Percentiles rank a stretch among this genome's conserved stretches.
phyloP scores from a whole-genome alignment of 92 coral and sea anemone species.

The Metridium senile region DNA sequence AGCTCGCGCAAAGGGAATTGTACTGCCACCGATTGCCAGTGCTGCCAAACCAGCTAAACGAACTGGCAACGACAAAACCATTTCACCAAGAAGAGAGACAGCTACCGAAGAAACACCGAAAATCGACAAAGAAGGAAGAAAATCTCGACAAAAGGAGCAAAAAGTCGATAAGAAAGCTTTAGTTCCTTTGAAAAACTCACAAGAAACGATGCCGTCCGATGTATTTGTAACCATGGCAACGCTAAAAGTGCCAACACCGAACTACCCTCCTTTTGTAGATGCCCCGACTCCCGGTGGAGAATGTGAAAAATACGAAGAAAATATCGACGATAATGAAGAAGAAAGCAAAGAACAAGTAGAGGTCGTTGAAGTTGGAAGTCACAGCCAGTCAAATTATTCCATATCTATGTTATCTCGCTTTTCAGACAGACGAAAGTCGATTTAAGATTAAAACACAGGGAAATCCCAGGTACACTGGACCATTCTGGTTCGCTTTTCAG shows the following conservation, averaged over 20 bases:
- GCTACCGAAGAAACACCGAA: background rate
- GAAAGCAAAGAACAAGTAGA: background rate
- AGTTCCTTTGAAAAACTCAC: background rate
- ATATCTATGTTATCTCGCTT: background rate
- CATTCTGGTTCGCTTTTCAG: too few species aligned
- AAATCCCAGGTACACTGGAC: too few species aligned
- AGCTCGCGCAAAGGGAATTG: background rate
- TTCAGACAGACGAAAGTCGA: background rate
- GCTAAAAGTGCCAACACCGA: background rate
- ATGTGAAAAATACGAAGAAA: background rate
- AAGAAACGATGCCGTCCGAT: background rate
- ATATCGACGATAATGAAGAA: slow-evolving; percentile 2
- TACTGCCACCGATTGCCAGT: slow-evolving; percentile 28
- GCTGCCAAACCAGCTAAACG: background rate
- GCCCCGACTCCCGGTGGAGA: background rate
- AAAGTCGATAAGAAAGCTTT: background rate
- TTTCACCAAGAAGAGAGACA: background rate
- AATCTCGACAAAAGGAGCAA: background rate
- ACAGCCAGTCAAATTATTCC: slow-evolving; percentile 11
- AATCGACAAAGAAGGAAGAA: background rate
- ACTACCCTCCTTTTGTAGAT: slow-evolving; percentile 1
- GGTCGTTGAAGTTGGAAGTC: background rate
- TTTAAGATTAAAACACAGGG: background rate
- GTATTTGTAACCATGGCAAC: slow-evolving; percentile 12
- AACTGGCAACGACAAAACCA: background rate